Base-by-base conservation (phyloP, 2,888 invertebrate species). In the Elmis aenea region DNA sequence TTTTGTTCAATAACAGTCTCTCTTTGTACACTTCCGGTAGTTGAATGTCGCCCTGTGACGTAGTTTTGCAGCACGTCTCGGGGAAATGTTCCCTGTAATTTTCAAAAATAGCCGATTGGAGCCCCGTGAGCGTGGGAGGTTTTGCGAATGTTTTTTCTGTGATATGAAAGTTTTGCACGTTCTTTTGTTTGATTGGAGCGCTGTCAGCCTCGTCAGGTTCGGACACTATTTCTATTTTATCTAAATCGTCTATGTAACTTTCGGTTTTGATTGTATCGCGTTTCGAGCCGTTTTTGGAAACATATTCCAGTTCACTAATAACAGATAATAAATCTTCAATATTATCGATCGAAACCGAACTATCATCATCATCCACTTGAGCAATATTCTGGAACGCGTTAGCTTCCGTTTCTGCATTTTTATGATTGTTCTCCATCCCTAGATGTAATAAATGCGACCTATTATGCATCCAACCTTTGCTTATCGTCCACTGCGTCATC, bases 401-500 rank as follows among this genome's bases (percentile, higher is more conserved):
- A 37, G 42, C 40, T 48, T 46, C 5, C 29, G 33, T 27, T n/a
- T 26, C 18, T 16, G 8, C 23, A 8, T 18, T 16, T 23, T 25
- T 33, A 8, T 21, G 21, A 10, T 38, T 38, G 11, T 44, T 32
- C 15, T 44, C 44, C 25, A 34, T 33, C 3, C 52, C 59, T 14
- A 65, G 45, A 21, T 54, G 54, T 10, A 67, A 45, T 42, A 67
- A 48, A 49, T 66, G 66, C 5, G 61, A 60, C 29, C 62, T 52
- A 42, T 67, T 67, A 38, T 66, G 66, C 38, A 66, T 62, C 68
- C 68, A 68, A 2, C 67, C 68, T 42, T 68, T 68, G 35, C 66
- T 66, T n/a, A 68, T 66, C 0, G 68, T 68, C 68, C 68, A 68
- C 45, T 68, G 67, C 37, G 66, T 67, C 24, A 66, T 41, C 68